Base-by-base conservation (phyloP, 2,888 invertebrate species). In the Mimas tiliae region DNA sequence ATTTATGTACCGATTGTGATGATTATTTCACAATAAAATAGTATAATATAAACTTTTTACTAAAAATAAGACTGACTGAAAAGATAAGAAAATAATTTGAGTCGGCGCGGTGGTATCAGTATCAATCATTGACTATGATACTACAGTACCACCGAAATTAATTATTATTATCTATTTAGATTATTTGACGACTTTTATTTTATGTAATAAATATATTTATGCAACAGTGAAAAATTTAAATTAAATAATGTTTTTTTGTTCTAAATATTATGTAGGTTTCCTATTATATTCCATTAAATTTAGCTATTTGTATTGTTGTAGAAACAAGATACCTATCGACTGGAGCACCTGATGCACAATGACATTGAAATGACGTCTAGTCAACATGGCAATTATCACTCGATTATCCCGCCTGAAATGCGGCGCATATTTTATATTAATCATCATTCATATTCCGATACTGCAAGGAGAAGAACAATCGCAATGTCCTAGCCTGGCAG, bases 401-500 rank as follows among this genome's bases (percentile, higher is more conserved):
- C 87, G 82, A 81, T 82, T 88, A 78, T 86, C 85, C 80, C 86
- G 84, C 77, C 85, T 85, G 80, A 89, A 86, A 89, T 91, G 87
- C 85, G 86, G 88, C 82, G 89, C 94, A 93, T 81, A 96, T 88
- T 80, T 96, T 88, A 81, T 95, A 95, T 80, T 91, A 76, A 82
- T 92, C 79, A 84, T 90, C 79, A 86, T 84, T 83, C 89, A 89
- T 84, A 89, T 89, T 84, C 93, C 86, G 85, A 93, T 91, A 88
- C 89, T 93, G 85, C 93, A 91, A 89, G 93, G 93, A 86, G 93
- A 93, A 93, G 93, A 93, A 78, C 91, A 92, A 71, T 81, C 91
- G 34, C 86, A 96, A 83, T 97, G 97, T 86, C 97, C 97, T 69
- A 96, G 95, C 82, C 94, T 96, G 80, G 95, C 96, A 80, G 95